Percentiles rank a stretch among this genome's conserved stretches.
These are phyloP conservation scores for Caenorhabditis briggsae DNA, from an alignment of 1,140 invertebrate genomes.

Conservation along the genomic window DNA sequence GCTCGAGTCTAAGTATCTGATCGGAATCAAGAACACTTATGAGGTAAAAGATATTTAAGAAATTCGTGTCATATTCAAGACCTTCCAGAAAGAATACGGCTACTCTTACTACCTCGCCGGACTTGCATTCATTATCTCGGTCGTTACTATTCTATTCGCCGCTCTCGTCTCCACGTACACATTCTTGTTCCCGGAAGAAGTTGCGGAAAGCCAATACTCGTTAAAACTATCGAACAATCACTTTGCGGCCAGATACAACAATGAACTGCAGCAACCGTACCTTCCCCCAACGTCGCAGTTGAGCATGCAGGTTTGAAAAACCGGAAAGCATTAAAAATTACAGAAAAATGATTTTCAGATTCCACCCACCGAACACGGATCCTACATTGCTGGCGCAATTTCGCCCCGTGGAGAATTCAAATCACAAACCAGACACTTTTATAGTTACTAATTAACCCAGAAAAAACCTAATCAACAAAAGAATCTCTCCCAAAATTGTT, in stretches of 20 bases:
- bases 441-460: constrained; percentile 57
- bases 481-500: constrained; percentile 13
- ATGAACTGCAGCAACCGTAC: neutral
- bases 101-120: constrained; percentile 77
- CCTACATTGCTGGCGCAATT: constrained; percentile 57
- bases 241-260: neutral
- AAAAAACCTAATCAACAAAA: constrained; percentile 6
- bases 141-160: constrained; percentile 71
- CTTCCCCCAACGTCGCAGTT: neutral
- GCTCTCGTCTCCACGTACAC: constrained; percentile 69
- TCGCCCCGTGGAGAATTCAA: constrained; percentile 52
- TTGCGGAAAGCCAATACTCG: constrained; percentile 53
- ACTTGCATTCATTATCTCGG: constrained; percentile 67
- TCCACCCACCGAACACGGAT: constrained; percentile 50
- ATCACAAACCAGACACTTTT: constrained; percentile 60
- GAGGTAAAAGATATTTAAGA: constrained; percentile 59
- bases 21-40: constrained; percentile 75
- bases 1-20: constrained; percentile 76
- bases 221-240: constrained; percentile 26
- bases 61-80: constrained; percentile 6
- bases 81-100: constrained; percentile 73
- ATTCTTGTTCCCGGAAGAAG: constrained; percentile 68
- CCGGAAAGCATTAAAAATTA: neutral
- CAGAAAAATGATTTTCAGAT: constrained; percentile 12
- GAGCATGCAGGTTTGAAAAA: constrained; percentile 32